Evolutionary conservation across 1,140 invertebrate species (phyloP).

Genomic region (Brachystomella parvula): DNA sequence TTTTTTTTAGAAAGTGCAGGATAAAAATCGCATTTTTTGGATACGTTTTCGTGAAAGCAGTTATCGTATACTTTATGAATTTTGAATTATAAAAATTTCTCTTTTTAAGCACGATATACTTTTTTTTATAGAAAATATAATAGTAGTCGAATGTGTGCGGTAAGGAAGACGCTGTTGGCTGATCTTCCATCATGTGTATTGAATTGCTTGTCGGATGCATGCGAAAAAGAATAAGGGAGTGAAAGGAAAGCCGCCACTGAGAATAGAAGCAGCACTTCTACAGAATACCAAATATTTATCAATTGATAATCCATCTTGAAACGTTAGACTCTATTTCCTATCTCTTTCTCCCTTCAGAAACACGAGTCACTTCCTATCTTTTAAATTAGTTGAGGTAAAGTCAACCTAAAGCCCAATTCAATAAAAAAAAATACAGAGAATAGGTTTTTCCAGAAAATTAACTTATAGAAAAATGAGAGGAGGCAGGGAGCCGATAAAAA

Average conservation of each 20-base stretch:
- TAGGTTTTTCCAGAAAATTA: neutral
- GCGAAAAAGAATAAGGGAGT: neutral
- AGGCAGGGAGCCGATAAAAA: too few species aligned
- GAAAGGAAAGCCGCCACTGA: neutral
- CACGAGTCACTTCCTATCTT: neutral
- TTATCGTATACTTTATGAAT: too few species aligned
- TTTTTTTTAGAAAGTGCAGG: too few species aligned
- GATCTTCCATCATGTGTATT: neutral
- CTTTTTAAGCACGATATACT: too few species aligned
- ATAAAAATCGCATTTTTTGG: too few species aligned
- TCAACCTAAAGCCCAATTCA: neutral
- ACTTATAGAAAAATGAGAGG: neutral
- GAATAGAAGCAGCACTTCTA: neutral
- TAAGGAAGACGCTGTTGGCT: too few species aligned
- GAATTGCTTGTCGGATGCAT: slow-evolving; percentile 8
- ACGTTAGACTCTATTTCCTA: neutral
- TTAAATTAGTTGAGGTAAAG: too few species aligned
- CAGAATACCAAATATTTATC: slow-evolving; percentile 7
- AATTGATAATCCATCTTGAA: slow-evolving; percentile 2
- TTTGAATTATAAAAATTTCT: too few species aligned
- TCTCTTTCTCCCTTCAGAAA: neutral
- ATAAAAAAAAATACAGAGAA: neutral
- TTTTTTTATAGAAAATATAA: too few species aligned
- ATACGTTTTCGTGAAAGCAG: too few species aligned
- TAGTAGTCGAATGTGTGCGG: too few species aligned